These are phyloP conservation scores for Drosophila nigritarsus DNA, from an alignment of 2,888 invertebrate genomes.

Conservation along the genomic window DNA sequence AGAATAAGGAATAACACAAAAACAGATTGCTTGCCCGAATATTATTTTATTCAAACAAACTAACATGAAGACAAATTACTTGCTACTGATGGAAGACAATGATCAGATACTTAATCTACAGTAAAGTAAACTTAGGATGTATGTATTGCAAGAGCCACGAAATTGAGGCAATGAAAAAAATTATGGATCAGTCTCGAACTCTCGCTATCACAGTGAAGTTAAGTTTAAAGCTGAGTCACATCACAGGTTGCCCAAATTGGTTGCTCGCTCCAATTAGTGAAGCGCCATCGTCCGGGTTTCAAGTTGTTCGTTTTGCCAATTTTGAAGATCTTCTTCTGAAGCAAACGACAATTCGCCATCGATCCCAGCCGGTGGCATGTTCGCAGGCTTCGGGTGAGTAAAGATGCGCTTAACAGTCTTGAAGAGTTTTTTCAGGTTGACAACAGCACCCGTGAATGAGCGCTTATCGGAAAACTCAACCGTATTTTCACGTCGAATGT, in stretches of 20 bases:
- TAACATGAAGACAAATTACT: conserved; percentile 65
- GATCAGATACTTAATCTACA: conserved; percentile 45
- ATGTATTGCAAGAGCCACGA: conserved; percentile 39
- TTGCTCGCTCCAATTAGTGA: conserved; percentile 10
- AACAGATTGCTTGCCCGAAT: neutral
- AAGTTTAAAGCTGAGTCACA: conserved; percentile 61
- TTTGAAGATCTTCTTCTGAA: conserved; percentile 71
- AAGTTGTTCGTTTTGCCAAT: conserved; percentile 70
- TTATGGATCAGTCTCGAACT: conserved; percentile 50
- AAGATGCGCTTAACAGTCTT: conserved; percentile 62
- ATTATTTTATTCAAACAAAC: conserved; percentile 57
- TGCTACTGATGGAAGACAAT: conserved; percentile 58
- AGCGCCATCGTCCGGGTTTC: conserved; percentile 34
- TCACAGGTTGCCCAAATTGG: conserved; percentile 52
- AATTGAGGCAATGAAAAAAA: conserved; percentile 18
- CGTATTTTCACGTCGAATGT: conserved; percentile 24
- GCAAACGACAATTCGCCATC: conserved; percentile 22
- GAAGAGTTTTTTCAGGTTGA: conserved; percentile 62
- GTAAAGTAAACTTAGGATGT: conserved; percentile 26
- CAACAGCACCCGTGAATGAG: conserved; percentile 56
- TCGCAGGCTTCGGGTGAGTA: conserved; percentile 31
- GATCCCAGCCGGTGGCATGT: conserved; percentile 6
- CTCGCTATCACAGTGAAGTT: conserved; percentile 64
- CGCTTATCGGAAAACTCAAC: conserved; percentile 30
- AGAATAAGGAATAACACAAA: neutral